phyloP scores from a whole-genome alignment of 2,113 vertebrate genomes.

The Rhynchomys soricoides region DNA sequence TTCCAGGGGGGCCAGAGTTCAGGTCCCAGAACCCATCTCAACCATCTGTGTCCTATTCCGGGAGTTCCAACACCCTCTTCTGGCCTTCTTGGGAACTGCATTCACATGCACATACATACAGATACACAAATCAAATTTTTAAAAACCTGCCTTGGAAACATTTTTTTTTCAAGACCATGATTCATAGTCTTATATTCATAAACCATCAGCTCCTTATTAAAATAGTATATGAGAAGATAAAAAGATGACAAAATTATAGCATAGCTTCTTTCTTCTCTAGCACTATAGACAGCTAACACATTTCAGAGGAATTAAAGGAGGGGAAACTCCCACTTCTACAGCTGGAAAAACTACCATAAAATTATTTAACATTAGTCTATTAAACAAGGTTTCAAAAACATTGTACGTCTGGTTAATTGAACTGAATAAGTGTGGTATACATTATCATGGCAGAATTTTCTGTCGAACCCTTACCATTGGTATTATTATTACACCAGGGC shows the following conservation, averaged over 20 bases:
- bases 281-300: neutral
- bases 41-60: too few species aligned
- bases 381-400: neutral
- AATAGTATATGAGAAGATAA: neutral
- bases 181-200: neutral
- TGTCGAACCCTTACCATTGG: neutral
- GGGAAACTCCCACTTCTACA: neutral
- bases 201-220: neutral
- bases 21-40: too few species aligned
- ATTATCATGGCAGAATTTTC: neutral
- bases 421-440: neutral
- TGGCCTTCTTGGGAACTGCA: neutral
- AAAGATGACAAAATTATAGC: neutral
- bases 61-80: neutral
- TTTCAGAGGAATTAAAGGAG: neutral
- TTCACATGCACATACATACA: neutral
- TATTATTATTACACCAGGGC: neutral
- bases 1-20: neutral
- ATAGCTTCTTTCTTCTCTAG: neutral
- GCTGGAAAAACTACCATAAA: conserved; percentile 25
- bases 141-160: neutral
- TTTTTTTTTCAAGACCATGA: neutral
- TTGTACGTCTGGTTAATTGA: neutral
- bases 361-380: neutral
- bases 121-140: neutral